Percentiles rank a stretch among this genome's conserved stretches.
These are phyloP conservation scores for Cheilosia grossa DNA, from an alignment of 2,888 invertebrate species.

Conservation along the genomic window DNA sequence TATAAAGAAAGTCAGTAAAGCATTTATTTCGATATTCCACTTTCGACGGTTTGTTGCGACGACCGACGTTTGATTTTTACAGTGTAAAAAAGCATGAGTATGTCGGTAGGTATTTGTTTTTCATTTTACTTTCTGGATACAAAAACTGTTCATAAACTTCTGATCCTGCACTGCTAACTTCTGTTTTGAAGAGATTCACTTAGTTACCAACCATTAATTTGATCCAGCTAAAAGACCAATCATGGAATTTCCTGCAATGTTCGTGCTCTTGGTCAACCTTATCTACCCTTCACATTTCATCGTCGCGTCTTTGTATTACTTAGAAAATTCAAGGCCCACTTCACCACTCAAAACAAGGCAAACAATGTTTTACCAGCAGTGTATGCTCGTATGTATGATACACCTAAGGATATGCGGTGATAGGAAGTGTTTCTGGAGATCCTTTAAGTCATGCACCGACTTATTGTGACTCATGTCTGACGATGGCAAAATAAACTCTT, in stretches of 20 bases:
- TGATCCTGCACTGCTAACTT: slow-evolving; percentile 15
- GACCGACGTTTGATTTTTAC: slow-evolving; percentile 19
- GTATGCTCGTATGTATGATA: neutral
- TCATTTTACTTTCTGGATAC: slow-evolving; percentile 36
- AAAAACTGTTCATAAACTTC: neutral
- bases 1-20: slow-evolving; percentile 2
- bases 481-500: slow-evolving; percentile 30
- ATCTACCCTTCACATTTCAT: neutral
- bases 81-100: neutral
- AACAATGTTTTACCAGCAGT: neutral
- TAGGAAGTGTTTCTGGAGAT: slow-evolving; percentile 25
- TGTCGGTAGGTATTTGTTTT: slow-evolving; percentile 7
- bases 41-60: neutral
- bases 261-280: slow-evolving; percentile 4
- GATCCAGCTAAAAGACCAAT: slow-evolving; percentile 51
- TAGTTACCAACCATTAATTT: slow-evolving; percentile 52
- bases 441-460: slow-evolving; percentile 26
- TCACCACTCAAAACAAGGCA: no score
- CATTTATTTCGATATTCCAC: slow-evolving; percentile 29
- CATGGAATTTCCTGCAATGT: slow-evolving; percentile 39
- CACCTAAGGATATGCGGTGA: slow-evolving; percentile 17
- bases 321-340: slow-evolving; percentile 41
- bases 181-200: slow-evolving; percentile 27
- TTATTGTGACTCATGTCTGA: slow-evolving; percentile 17
- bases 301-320: slow-evolving; percentile 9